Evolutionary conservation across 2,888 invertebrate species (phyloP), one percentile per base, ranked within the genome.

Genomic region (Lasioglossum calceatum): DNA sequence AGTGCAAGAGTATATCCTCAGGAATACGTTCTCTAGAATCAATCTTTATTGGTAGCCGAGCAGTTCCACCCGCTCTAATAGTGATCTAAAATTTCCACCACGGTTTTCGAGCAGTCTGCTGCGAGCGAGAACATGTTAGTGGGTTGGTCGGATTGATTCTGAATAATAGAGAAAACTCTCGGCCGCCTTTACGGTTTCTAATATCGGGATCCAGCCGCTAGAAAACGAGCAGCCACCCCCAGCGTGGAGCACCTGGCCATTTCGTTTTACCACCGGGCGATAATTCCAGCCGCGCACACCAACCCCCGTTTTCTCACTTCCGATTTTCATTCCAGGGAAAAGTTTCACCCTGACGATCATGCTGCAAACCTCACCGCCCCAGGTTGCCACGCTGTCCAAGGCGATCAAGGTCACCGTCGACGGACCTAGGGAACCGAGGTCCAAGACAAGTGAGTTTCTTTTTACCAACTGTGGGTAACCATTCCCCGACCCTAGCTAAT

Each of bases 321-420:
- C 10, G 0, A 3, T 61, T 54, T 50, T 86, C 71, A 58, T 89
- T 88, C 75, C 85, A 95, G 95, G 95, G 76, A 95, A 95, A 88
- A 95, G 95, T 88, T 95, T 95, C 86, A 95, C 95, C 36, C 90
- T 95, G 86, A 95, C 95, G 89, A 95, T 95, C 91, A 95, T 95
- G 94, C 93, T 95, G 80, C 95, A 95, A 87, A 95, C 95, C n/a
- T 93, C 94, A 42, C 95, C 95, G 76, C 95, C 95, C 58, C 95
- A 95, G 87, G 91, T 95, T 47, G 95, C 95, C 27, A 95, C 95
- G 80, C 87, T 95, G 67, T 93, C 94, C 32, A 95, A 95, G 84
- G 94, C 95, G 47, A 95, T 95, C 85, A 95, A 95, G 89, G 95
- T 95, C 58, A 95, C 95, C 32, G 95, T 95, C 70, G 95, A 95